Percentiles rank a stretch among this genome's conserved stretches.
phyloP scores from a whole-genome alignment of 2,797 vertebrate genomes.

The Alauda arvensis region DNA sequence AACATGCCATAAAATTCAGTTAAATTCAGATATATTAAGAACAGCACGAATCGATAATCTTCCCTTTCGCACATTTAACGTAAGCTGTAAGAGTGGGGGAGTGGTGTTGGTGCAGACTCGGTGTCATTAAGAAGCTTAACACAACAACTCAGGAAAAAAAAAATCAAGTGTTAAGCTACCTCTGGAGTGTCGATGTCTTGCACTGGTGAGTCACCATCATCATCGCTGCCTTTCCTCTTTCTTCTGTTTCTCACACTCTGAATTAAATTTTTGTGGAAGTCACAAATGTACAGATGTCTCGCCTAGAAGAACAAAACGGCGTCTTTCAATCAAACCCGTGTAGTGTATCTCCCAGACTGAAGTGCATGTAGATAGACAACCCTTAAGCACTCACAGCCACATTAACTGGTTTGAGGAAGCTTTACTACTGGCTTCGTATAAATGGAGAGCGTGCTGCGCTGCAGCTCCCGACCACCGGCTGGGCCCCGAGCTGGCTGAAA shows the following conservation, averaged over 20 bases:
- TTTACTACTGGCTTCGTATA: not conserved
- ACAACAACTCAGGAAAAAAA: not conserved
- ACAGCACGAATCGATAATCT: not conserved
- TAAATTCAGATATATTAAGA: not conserved
- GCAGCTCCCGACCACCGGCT: not conserved
- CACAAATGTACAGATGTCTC: slow-evolving; percentile 82
- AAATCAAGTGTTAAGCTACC: slow-evolving; percentile 50
- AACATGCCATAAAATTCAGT: not conserved
- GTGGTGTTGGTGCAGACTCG: accelerated
- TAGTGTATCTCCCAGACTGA: not conserved
- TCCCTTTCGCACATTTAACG: accelerated
- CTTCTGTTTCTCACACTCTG: slow-evolving; percentile 82
- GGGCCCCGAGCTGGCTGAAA: not conserved
- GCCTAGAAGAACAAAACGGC: slow-evolving; percentile 63
- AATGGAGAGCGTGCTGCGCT: not conserved
- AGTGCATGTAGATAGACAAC: accelerated
- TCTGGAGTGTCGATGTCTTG: slow-evolving; percentile 80
- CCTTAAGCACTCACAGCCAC: not conserved
- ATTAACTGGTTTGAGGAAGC: not conserved
- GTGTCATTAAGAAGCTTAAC: not conserved
- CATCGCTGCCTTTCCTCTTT: slow-evolving; percentile 83
- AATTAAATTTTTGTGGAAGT: slow-evolving; percentile 83
- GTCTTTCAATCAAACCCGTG: not conserved
- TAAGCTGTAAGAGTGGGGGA: not conserved
- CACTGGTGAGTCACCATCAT: slow-evolving; percentile 80